Conservation (phyloP, 2,113 vertebrate genomes). For the Dromaius novaehollandiae region DNA sequence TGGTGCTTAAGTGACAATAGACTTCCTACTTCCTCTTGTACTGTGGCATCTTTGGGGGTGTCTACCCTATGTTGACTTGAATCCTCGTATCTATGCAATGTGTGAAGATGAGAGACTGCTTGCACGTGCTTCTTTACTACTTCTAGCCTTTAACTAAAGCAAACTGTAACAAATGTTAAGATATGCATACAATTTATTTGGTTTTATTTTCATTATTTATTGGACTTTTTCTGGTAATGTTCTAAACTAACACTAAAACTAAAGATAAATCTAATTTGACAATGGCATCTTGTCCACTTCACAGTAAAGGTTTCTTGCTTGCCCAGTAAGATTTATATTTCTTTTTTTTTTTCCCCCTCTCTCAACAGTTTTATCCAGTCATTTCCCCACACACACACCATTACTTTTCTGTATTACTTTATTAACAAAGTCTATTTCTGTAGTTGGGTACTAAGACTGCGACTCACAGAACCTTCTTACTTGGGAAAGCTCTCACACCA, state of each 20-base stretch:
- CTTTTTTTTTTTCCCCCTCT: no score
- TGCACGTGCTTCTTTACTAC: neutral
- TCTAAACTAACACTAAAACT: neutral
- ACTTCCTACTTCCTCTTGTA: neutral
- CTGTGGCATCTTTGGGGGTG: neutral
- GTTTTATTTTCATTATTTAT: neutral
- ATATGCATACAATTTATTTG: neutral
- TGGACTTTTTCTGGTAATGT: neutral
- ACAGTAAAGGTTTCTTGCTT: neutral
- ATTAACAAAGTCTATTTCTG: neutral
- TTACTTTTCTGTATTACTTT: neutral
- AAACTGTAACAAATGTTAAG: neutral
- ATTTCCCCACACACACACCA: neutral
- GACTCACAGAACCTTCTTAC: neutral
- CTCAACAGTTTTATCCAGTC: neutral
- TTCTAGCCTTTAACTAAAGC: neutral
- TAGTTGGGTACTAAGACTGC: neutral
- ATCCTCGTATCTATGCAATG: neutral
- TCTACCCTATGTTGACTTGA: neutral
- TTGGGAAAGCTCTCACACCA: neutral
- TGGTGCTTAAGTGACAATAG: neutral
- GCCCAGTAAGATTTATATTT: neutral
- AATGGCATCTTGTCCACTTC: neutral
- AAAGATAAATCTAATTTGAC: neutral
- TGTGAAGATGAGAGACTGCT: neutral